A percentile compares a stretch with the other conserved stretches of the same genome.
Evolutionary conservation across 1,140 invertebrate genomes (phyloP).

Genomic region (Drosophila ironensis): DNA sequence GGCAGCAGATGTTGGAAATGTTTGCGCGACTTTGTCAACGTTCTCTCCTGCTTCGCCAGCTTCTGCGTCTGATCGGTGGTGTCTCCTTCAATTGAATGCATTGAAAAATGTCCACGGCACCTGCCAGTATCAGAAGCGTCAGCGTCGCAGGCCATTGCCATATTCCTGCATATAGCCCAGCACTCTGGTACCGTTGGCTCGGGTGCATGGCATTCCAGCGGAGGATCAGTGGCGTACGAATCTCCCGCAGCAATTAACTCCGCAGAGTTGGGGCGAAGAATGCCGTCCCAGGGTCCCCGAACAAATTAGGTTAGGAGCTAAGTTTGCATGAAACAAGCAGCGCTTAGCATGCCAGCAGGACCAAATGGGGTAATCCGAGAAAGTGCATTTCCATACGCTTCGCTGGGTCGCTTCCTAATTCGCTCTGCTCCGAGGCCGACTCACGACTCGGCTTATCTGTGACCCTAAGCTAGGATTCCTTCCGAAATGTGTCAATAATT

Average conservation of each 20-base stretch:
- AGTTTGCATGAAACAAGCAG: slow-evolving; percentile 51
- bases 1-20: slow-evolving; percentile 68
- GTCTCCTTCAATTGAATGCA: slow-evolving; percentile 46
- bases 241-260: slow-evolving; percentile 40
- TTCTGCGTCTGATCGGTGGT: slow-evolving; percentile 28
- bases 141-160: background rate
- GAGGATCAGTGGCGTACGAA: too few species aligned
- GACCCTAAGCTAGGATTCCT: slow-evolving; percentile 29
- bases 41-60: slow-evolving; percentile 15
- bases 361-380: slow-evolving; percentile 21
- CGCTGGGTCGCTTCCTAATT: slow-evolving; percentile 1
- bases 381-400: slow-evolving; percentile 69
- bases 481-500: slow-evolving; percentile 78
- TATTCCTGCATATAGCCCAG: slow-evolving; percentile 9
- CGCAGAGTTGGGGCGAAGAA: slow-evolving; percentile 23
- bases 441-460: slow-evolving; percentile 58
- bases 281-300: slow-evolving; percentile 13
- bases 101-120: slow-evolving; percentile 59
- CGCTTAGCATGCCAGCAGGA: slow-evolving; percentile 23
- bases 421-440: slow-evolving; percentile 21
- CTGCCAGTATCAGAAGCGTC: slow-evolving; percentile 36
- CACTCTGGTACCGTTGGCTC: slow-evolving; percentile 46
- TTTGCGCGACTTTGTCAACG: slow-evolving; percentile 65
- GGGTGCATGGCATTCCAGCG: slow-evolving; percentile 11
- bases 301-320: slow-evolving; percentile 57